Conservation (phyloP, 1,140 invertebrate species). For the Drosophila rhopaloa region DNA sequence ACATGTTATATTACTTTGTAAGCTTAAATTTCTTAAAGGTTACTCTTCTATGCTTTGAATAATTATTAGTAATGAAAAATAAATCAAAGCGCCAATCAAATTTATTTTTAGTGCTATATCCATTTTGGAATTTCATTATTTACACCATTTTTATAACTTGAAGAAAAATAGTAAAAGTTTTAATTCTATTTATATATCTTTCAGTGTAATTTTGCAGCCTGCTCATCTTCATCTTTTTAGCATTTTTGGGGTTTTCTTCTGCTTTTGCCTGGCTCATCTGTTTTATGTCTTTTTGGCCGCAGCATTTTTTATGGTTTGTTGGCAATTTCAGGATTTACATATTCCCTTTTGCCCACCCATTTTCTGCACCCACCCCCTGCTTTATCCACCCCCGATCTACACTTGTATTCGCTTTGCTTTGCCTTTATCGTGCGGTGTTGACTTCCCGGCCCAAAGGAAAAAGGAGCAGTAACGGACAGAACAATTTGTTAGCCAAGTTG, state of each 20-base stretch:
- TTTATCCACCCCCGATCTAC: not conserved
- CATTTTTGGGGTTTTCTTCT: slow-evolving; percentile 29
- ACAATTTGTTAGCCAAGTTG: slow-evolving; percentile 64
- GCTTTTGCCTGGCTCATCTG: slow-evolving; percentile 44
- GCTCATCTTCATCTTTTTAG: slow-evolving; percentile 52
- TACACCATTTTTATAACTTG: too few species aligned
- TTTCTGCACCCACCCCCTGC: not conserved
- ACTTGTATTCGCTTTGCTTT: slow-evolving; percentile 38
- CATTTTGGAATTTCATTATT: too few species aligned
- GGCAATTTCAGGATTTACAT: slow-evolving; percentile 68
- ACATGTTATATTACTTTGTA: too few species aligned
- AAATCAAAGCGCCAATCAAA: too few species aligned
- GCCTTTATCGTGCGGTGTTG: slow-evolving; percentile 54
- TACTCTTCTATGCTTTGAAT: too few species aligned
- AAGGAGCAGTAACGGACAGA: slow-evolving; percentile 42
- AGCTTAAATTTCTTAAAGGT: too few species aligned
- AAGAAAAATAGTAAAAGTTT: too few species aligned
- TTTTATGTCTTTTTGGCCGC: slow-evolving; percentile 62
- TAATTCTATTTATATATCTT: not conserved
- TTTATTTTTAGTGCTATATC: too few species aligned
- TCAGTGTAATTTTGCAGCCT: slow-evolving; percentile 9
- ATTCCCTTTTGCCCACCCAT: slow-evolving; percentile 19
- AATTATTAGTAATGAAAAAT: too few species aligned
- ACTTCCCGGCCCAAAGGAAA: slow-evolving; percentile 49
- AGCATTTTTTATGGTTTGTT: slow-evolving; percentile 61